Evolutionary conservation across 2,797 vertebrate species (phyloP), one percentile per base, ranked within the genome.

Genomic region (Acestrorhynchus altus): DNA sequence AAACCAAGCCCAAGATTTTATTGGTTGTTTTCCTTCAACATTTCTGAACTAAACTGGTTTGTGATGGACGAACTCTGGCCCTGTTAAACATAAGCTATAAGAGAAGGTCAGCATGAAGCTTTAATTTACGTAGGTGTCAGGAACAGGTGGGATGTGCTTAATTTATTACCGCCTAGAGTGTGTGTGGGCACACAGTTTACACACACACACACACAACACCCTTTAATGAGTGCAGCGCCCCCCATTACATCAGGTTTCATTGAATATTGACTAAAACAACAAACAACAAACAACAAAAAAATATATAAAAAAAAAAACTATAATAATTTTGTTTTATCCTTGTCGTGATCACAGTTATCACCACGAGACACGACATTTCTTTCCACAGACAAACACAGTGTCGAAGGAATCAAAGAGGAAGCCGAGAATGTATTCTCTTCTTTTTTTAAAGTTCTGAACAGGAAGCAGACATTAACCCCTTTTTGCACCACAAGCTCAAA

Each of bases 61-160:
- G 56, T 22, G 31, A 22, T 35, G 31, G 40, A 67, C 35, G 75
- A 82, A 24, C 44, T 39, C 13, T 40, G 46, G 69, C 42, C 66
- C 51, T 13, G 66, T 76, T 69, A 61, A 71, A 28, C 63, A 22
- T 70, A 72, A 72, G 69, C 35, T 28, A 68, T 65, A 76, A 68
- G 49, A n/a, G 51, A 60, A 26, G 72, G 68, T 20, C 73, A 56
- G 42, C 40, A 9, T 31, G 56, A 44, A n/a, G 44, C 46, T 65
- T 75, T 78, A 77, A 79, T 87, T 81, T 84, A 85, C 70, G 73
- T 69, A 69, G 66, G 68, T 83, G 82, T 85, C 79, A 83, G 69
- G 71, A 84, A 86, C 86, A 87, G 84, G 84, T 86, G 86, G 76
- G 54, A 64, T 65, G 60, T 8, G 42, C 66, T 66, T 79, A 79